Evolutionary conservation across 1,140 invertebrate species (phyloP).

Genomic region (Papilio aristodemus): DNA sequence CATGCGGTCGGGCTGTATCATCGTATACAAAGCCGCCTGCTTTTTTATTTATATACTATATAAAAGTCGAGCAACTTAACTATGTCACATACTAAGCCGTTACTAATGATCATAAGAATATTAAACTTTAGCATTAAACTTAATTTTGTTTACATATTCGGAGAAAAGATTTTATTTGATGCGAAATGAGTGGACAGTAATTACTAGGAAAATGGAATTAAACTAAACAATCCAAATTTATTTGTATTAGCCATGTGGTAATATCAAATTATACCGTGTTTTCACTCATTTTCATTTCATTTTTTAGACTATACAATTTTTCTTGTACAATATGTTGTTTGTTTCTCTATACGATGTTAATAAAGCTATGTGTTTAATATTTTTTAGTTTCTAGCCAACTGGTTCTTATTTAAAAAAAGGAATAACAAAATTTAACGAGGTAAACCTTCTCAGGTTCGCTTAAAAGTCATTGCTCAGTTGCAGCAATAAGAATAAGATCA

Average conservation of each 20-base stretch:
- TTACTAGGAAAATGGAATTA: no score
- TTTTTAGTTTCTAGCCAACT: slow-evolving; percentile 17
- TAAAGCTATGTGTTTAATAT: background rate
- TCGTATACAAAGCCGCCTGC: slow-evolving; percentile 35
- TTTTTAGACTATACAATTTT: no score
- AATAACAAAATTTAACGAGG: slow-evolving; percentile 30
- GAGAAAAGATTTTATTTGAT: no score
- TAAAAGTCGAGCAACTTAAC: background rate
- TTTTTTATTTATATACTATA: slow-evolving; percentile 37
- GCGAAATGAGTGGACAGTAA: no score
- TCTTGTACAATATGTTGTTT: no score
- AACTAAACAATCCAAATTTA: no score
- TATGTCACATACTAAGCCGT: background rate
- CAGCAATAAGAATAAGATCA: slow-evolving; percentile 34
- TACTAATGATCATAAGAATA: background rate
- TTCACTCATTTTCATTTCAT: no score
- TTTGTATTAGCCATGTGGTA: no score
- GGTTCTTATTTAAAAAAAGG: slow-evolving; percentile 29
- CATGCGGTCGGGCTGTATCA: slow-evolving; percentile 51
- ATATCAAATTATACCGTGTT: no score
- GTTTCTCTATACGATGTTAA: no score
- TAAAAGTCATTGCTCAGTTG: slow-evolving; percentile 33
- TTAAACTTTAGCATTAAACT: no score
- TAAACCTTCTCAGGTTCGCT: slow-evolving; percentile 25
- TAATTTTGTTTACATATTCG: no score